phyloP scores from a whole-genome alignment of 2,797 vertebrate species.

The Hypotaenidia philippensis region DNA sequence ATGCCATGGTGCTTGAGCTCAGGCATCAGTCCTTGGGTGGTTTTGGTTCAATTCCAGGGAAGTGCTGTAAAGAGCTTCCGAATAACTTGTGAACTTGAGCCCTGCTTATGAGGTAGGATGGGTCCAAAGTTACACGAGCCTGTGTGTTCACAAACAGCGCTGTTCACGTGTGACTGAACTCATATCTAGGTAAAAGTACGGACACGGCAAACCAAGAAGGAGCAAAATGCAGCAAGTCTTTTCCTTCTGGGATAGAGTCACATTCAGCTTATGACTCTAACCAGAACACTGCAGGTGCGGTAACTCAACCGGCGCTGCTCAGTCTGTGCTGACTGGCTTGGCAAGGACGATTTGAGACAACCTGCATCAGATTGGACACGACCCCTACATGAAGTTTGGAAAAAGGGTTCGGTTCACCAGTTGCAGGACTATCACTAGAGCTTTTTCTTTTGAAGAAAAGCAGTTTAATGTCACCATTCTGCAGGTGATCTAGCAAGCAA shows the following conservation, averaged over 20 bases:
- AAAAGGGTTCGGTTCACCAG: neutral
- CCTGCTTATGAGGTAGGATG: neutral
- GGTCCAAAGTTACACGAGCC: neutral
- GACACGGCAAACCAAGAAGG: neutral
- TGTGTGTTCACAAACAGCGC: neutral
- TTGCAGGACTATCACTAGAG: neutral
- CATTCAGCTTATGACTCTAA: neutral
- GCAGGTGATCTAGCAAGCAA: neutral
- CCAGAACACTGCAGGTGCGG: neutral
- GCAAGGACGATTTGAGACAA: neutral
- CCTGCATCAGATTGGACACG: neutral
- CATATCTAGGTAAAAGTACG: neutral
- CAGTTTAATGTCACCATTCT: neutral
- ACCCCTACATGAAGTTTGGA: neutral
- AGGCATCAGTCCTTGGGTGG: fast-evolving
- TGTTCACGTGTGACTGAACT: neutral
- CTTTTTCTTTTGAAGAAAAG: neutral
- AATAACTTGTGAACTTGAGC: neutral
- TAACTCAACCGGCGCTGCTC: neutral
- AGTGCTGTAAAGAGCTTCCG: neutral
- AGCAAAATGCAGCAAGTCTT: neutral
- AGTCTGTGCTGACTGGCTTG: neutral
- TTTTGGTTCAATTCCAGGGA: neutral
- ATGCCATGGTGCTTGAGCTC: neutral
- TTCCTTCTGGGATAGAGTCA: neutral